Percentiles rank a stretch among this genome's conserved stretches.
Evolutionary conservation across 1,140 invertebrate genomes (phyloP).

Genomic region (Tribolium castaneum): DNA sequence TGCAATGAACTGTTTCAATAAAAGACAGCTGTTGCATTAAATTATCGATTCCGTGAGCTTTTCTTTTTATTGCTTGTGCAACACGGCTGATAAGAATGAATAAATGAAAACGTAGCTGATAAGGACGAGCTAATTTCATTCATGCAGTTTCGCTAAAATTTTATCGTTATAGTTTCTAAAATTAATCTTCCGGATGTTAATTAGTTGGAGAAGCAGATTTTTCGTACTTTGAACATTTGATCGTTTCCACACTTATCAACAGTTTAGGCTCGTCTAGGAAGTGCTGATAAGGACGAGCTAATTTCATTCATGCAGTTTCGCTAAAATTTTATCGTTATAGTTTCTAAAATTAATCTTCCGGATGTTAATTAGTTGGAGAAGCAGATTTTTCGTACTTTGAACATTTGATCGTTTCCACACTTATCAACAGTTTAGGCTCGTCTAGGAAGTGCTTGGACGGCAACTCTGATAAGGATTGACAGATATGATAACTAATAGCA

Average conservation of each 20-base stretch:
- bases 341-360: slow-evolving; percentile 22
- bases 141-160: slow-evolving; percentile 2
- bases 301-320: slow-evolving; percentile 21
- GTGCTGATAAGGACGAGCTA: not conserved
- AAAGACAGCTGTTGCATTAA: slow-evolving; percentile 30
- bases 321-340: not conserved
- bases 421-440: slow-evolving; percentile 1
- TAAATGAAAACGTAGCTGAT: not conserved
- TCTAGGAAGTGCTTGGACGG: slow-evolving; percentile 8
- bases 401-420: not conserved
- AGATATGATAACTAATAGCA: not conserved
- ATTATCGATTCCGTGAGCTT: not conserved
- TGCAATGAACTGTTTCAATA: slow-evolving; percentile 14
- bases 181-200: slow-evolving; percentile 23
- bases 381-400: slow-evolving; percentile 22
- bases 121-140: slow-evolving; percentile 7
- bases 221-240: slow-evolving; percentile 9
- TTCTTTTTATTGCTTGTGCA: slow-evolving; percentile 8
- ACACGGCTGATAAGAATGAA: not conserved
- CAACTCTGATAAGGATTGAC: slow-evolving; percentile 3
- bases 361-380: not conserved
- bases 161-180: not conserved
- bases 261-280: too few relatives aligned
- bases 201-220: not conserved
- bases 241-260: not conserved